Evolutionary conservation across 2,113 vertebrate genomes (phyloP).

Genomic region (Pavo muticus): DNA sequence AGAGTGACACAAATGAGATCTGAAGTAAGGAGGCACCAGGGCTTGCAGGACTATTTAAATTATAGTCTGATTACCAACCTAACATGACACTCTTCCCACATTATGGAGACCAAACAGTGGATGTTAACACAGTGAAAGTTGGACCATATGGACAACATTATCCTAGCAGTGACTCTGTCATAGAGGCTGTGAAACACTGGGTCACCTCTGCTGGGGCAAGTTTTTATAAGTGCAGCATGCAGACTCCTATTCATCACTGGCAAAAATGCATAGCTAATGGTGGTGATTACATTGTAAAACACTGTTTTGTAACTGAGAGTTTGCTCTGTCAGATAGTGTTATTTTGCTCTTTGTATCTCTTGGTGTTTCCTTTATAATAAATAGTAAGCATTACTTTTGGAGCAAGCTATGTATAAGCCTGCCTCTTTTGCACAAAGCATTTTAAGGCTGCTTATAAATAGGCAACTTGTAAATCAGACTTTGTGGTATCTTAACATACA

Average conservation of each 20-base stretch:
- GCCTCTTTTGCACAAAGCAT: not conserved
- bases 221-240: not conserved
- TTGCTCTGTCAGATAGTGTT: not conserved
- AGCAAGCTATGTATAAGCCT: not conserved
- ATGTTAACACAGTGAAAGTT: too few relatives aligned
- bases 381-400: not conserved
- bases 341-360: not conserved
- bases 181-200: too few relatives aligned
- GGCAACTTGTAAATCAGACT: not conserved
- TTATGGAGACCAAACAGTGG: too few relatives aligned
- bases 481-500: not conserved
- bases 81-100: too few relatives aligned
- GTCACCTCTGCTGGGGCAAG: not conserved
- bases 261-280: not conserved
- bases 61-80: too few relatives aligned
- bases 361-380: not conserved
- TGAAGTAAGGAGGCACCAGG: not conserved
- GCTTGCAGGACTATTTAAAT: too few relatives aligned
- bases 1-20: not conserved
- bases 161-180: too few relatives aligned
- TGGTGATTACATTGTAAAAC: not conserved
- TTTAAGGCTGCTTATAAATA: not conserved
- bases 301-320: not conserved
- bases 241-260: not conserved
- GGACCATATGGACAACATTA: too few relatives aligned